Evolutionary conservation across 2,113 vertebrate genomes (phyloP).

Genomic region (Cygnus atratus): DNA sequence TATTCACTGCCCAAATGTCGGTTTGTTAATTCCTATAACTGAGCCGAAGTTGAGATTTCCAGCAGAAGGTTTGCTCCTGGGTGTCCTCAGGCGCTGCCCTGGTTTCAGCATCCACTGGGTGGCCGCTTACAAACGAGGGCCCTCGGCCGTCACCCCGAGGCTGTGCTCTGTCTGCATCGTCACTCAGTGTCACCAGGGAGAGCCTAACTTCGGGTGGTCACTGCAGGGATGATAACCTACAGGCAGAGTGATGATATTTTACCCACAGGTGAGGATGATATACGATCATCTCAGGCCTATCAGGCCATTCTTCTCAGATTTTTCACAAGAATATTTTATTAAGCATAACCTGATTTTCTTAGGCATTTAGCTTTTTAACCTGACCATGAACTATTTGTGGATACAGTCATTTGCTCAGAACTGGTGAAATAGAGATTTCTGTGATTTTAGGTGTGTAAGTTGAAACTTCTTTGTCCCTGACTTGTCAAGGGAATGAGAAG

Average conservation of each 20-base stretch:
- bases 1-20: not conserved
- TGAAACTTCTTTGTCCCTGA: conserved; percentile 11
- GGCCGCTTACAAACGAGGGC: too few species aligned
- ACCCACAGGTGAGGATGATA: not conserved
- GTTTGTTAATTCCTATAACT: not conserved
- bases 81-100: too few species aligned
- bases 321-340: not conserved
- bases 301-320: not conserved
- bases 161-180: too few species aligned
- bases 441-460: not conserved
- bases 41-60: not conserved
- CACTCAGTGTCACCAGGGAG: not conserved
- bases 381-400: not conserved
- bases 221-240: not conserved
- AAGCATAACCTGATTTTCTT: not conserved
- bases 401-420: conserved; percentile 1
- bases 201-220: not conserved
- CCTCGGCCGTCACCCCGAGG: too few species aligned
- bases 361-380: not conserved
- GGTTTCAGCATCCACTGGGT: too few species aligned
- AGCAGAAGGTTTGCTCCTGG: too few species aligned
- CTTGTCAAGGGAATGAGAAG: conserved; percentile 11
- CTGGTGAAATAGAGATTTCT: conserved; percentile 18
- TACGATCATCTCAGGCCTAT: not conserved
- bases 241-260: not conserved